These are phyloP conservation scores for Pandemis corylana DNA, from an alignment of 2,888 invertebrate species.

Conservation along the genomic window DNA sequence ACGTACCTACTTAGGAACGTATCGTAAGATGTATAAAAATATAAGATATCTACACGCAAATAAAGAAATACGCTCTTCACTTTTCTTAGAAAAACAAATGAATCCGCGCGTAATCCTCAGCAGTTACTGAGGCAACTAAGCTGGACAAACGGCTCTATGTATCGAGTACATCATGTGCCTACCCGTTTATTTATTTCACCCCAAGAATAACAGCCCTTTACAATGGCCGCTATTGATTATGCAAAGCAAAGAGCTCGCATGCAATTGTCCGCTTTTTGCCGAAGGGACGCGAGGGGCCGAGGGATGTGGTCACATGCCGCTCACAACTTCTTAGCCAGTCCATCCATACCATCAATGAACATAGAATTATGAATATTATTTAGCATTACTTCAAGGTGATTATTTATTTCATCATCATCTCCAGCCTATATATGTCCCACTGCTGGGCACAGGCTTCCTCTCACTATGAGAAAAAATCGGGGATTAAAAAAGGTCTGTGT, in stretches of 20 bases:
- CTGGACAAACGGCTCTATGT: conserved; percentile 36
- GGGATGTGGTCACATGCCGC: conserved; percentile 53
- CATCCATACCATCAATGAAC: background rate
- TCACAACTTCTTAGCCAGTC: conserved; percentile 27
- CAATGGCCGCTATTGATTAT: conserved; percentile 77
- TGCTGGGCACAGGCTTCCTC: no score
- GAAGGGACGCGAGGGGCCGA: conserved; percentile 64
- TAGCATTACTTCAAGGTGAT: background rate
- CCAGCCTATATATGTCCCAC: no score
- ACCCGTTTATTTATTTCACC: conserved; percentile 48
- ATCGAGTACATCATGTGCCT: conserved; percentile 29
- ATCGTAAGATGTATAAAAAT: background rate
- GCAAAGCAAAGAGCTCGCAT: conserved; percentile 72
- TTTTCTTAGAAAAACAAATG: background rate
- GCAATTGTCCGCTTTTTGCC: conserved; percentile 78
- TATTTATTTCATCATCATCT: no score
- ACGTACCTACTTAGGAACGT: background rate
- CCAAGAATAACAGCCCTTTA: conserved; percentile 53
- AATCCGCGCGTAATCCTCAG: conserved; percentile 14
- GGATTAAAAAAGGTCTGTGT: no score
- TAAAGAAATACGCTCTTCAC: background rate
- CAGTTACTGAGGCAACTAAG: conserved; percentile 19
- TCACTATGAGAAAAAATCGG: no score
- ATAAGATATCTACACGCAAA: background rate
- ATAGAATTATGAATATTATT: background rate